Evolutionary conservation across 1,140 invertebrate species (phyloP), one percentile per base, ranked within the genome.

Genomic region (Mycetomoellerius zeteki): DNA sequence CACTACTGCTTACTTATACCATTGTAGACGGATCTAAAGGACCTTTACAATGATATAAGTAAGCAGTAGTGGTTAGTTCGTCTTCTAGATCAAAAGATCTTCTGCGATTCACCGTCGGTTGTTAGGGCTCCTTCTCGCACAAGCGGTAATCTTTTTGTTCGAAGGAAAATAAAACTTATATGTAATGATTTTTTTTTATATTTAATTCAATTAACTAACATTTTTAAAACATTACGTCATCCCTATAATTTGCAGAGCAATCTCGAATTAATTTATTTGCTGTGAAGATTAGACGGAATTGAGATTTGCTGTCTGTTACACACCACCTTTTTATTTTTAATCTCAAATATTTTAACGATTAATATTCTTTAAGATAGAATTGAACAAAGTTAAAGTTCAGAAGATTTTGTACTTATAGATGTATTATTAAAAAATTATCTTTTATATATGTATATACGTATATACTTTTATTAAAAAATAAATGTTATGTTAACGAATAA

Each of bases 371-470:
- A 43, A 43, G 3, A 10, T n/a, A 65, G 21, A 37, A 12, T 37
- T 24, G 43, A 24, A 6, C 19, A 62, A 8, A 14, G 27, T 62
- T 30, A 30, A 30, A 30, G 16, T 27, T 16, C 62, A 75, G 2
- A 56, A 75, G n/a, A 33, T 56, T 58, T 6, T 75, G 19, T 1
- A 8, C 6, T 16, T 27, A 21, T 37, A 33, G 6, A 56, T 54
- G 21, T 75, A 33, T 75, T 56, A 75, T 37, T 75, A 37, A 7
- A 33, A 73, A 54, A 54, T 56, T 50, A 71, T 71, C 21, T 50
- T 27, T 67, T 37, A 47, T 47, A n/a, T 62, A n/a, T n/a, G 2
- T 67, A 16, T 33, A 37, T 24, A 47, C 12, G 8, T 19, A 8
- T 71, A 8, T 30, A 50, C 3, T 14, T 50, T 14, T 50, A 50